These are phyloP conservation scores for Terrapene triunguis DNA, from an alignment of 2,113 vertebrate species.

Conservation along the genomic window DNA sequence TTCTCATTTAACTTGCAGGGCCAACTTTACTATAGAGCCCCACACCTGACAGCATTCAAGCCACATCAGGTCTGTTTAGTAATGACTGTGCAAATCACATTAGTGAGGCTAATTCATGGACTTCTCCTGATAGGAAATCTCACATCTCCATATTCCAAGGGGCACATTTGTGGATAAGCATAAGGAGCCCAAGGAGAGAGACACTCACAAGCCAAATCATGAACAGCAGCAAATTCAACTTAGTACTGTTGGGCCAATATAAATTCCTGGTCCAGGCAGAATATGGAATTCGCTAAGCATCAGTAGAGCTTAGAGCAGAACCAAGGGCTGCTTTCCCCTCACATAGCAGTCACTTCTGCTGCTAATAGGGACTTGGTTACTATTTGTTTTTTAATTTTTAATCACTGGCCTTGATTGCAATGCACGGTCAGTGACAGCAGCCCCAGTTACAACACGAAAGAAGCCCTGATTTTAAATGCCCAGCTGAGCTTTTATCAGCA, in stretches of 20 bases:
- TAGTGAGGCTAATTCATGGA: neutral
- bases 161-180: neutral
- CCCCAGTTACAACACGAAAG: neutral
- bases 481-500: neutral
- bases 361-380: neutral
- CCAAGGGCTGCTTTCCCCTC: neutral
- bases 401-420: neutral
- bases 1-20: neutral
- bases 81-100: neutral
- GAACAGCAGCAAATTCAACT: neutral
- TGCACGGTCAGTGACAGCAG: neutral
- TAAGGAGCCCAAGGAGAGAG: neutral
- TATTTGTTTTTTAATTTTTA: neutral
- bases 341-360: neutral
- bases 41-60: neutral
- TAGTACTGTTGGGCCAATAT: neutral
- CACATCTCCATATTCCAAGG: neutral
- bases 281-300: neutral
- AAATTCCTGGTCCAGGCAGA: neutral
- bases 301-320: neutral
- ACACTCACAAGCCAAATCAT: neutral
- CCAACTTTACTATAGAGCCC: rapidly evolving
- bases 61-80: neutral
- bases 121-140: neutral
- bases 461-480: neutral